Evolutionary conservation across 1,140 invertebrate species (phyloP).

Genomic region (Brachionus rubens): DNA sequence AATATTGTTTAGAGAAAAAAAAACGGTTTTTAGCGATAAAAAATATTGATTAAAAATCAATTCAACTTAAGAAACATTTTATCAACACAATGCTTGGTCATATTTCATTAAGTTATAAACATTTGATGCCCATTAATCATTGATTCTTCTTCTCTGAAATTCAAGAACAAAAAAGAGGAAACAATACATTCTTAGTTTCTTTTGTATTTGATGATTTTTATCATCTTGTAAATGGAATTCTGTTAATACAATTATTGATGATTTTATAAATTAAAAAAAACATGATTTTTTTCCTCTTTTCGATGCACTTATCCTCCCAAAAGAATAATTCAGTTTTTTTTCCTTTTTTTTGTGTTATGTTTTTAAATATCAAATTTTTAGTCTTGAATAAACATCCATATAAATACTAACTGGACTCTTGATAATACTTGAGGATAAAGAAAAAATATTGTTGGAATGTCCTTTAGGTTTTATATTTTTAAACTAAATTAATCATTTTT

Average conservation of each 20-base stretch:
- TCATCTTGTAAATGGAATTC: conserved; percentile 29
- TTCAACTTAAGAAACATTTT: conserved; percentile 20
- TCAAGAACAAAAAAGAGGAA: conserved; percentile 36
- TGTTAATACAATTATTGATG: conserved; percentile 29
- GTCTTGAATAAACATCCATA: conserved; percentile 25
- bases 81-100: conserved; percentile 31
- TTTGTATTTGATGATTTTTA: conserved; percentile 41
- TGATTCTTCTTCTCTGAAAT: not conserved
- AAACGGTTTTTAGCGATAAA: not conserved
- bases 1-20: not conserved
- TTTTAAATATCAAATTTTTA: too few species aligned
- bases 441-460: not conserved
- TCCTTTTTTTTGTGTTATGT: too few species aligned
- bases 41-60: conserved; percentile 45
- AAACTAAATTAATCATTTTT: too few species aligned
- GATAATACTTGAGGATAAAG: not conserved
- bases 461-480: not conserved
- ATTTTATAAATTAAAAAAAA: too few species aligned
- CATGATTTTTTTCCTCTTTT: not conserved
- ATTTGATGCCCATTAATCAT: conserved; percentile 43
- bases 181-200: too few species aligned
- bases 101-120: conserved; percentile 38
- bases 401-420: conserved; percentile 38
- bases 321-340: too few species aligned
- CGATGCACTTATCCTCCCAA: conserved; percentile 19